Evolutionary conservation across 2,888 invertebrate genomes (phyloP), one percentile per base, ranked within the genome.

Genomic region (Myopa testacea): DNA sequence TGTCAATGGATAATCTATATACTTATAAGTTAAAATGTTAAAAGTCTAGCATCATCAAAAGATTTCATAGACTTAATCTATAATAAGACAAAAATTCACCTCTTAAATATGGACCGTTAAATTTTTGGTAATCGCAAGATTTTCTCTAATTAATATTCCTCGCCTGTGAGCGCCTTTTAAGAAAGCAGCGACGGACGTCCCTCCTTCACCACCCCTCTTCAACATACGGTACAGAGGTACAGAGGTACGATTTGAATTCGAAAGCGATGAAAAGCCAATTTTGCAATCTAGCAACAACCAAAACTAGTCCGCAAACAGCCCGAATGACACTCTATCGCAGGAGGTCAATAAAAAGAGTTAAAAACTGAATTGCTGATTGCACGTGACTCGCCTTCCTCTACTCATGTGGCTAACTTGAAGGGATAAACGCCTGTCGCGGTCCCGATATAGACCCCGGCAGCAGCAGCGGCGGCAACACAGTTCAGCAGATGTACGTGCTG

Each of bases 341-440:
- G 69, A 82, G 86, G 83, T 86, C 86, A 86, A 86, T 85, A 86
- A 86, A 85, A 85, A 84, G 80, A 83, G 82, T 72, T 84, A 83
- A 84, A 82, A 86, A 84, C 83, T 86, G 84, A 83, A 86, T 85
- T 82, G 81, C 75, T 67, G 71, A 69, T 58, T 81, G 73, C 78
- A 81, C 80, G 79, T 80, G 80, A 79, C 81, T 81, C 73, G 58
- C 71, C 38, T 71, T 12, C 40, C 16, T 40, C 60, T 71, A 10
- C 38, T 37, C 38, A 34, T 40, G 68, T n/a, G 68, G 68, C 45
- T n/a, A 40, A 19, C 69, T 19, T 50, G 50, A 69, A 69, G 69
- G 50, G 50, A 69, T 19, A 19, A 45, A 50, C 50, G 69, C 26
- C 69, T 50, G 69, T 26, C 69, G 19, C 19, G 3, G 50, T 4